These are phyloP conservation scores for Protophormia terraenovae DNA, from an alignment of 2,888 invertebrate species.

Conservation along the genomic window DNA sequence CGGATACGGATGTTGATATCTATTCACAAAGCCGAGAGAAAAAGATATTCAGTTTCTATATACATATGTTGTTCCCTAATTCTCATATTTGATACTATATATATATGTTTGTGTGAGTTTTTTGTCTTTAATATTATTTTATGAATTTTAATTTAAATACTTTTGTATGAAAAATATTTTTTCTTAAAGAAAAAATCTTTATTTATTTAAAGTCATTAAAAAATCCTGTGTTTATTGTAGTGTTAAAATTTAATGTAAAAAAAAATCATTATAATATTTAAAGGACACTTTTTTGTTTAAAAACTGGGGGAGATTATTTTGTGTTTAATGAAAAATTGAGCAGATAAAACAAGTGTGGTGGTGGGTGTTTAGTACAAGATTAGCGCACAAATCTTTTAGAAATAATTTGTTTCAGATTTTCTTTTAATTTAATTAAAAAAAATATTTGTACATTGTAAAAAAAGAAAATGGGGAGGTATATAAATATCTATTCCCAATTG, in stretches of 20 bases:
- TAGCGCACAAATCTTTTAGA: neutral
- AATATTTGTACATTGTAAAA: neutral
- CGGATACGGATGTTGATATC: slow-evolving; percentile 17
- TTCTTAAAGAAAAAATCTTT: too few relatives aligned
- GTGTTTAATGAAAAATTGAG: neutral
- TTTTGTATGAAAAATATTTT: too few relatives aligned
- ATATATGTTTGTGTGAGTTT: too few relatives aligned
- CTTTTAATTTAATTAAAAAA: neutral
- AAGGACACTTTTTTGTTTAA: neutral
- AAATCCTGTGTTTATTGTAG: neutral
- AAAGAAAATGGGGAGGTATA: too few relatives aligned
- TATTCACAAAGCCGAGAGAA: neutral
- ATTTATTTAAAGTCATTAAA: neutral
- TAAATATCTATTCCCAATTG: too few relatives aligned
- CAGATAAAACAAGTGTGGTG: neutral
- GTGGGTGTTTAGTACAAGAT: neutral
- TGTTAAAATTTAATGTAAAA: slow-evolving; percentile 6
- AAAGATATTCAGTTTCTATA: too few relatives aligned
- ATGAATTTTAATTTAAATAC: too few relatives aligned
- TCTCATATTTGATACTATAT: too few relatives aligned
- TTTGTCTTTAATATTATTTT: slow-evolving; percentile 1
- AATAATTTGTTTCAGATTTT: neutral
- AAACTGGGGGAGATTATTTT: neutral
- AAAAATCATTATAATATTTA: slow-evolving; percentile 20
- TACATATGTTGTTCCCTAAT: too few relatives aligned